A percentile compares a stretch with the other conserved stretches of the same genome.
phyloP scores from a whole-genome alignment of 2,113 vertebrate species.

The Tetraodon nigroviridis region DNA sequence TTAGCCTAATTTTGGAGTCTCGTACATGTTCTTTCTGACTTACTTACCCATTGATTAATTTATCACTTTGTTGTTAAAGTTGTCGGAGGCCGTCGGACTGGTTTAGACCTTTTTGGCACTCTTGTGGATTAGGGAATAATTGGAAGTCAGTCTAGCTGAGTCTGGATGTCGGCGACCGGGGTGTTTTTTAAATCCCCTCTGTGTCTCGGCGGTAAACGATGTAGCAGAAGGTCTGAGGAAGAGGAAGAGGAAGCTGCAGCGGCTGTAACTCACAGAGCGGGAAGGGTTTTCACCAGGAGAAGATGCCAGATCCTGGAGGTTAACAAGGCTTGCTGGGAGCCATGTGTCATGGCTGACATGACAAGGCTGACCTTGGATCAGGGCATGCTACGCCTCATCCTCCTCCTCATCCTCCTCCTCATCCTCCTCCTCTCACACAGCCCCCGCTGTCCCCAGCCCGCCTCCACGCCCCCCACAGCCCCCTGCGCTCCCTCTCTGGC shows the following conservation, averaged over 20 bases:
- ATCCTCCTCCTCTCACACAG: constrained; percentile 20
- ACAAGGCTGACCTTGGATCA: constrained; percentile 74
- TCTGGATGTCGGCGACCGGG: too few species aligned
- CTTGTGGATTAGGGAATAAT: too few species aligned
- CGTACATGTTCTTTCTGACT: too few species aligned
- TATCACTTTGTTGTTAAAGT: too few species aligned
- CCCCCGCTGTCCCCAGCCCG: constrained; percentile 14
- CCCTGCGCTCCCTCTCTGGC: background rate
- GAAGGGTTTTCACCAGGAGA: constrained; percentile 20
- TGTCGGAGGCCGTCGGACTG: too few species aligned
- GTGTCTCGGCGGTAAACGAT: too few species aligned
- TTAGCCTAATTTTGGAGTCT: too few species aligned
- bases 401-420: constrained; percentile 11
- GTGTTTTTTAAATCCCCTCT: too few species aligned
- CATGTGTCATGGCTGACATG: constrained; percentile 74
- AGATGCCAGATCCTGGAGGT: constrained; percentile 49
- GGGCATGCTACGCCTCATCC: constrained; percentile 9
- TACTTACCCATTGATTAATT: too few species aligned
- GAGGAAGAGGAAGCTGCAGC: background rate
- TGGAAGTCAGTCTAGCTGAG: too few species aligned
- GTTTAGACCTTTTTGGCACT: too few species aligned
- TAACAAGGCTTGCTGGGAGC: constrained; percentile 70
- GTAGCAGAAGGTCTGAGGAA: too few species aligned
- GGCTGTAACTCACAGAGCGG: background rate
- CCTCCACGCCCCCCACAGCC: background rate